Percentiles rank a stretch among this genome's conserved stretches.
Conservation (phyloP, 2,113 vertebrate genomes). For the Pan troglodytes region NHGRI_mPanTro3-v2.1_pri NC_072411.2:123791501-123792000, state of each 20-base stretch:
- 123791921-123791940: background rate
- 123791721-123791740: slow-evolving; percentile 12
- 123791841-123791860: slow-evolving; percentile 26
- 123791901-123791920: background rate
- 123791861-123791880: slow-evolving; percentile 65
- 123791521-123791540: slow-evolving; percentile 5
- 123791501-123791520: background rate
- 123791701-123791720: background rate
- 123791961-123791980: background rate
- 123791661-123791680: background rate
- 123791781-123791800: slow-evolving; percentile 73
- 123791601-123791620: slow-evolving; percentile 28
- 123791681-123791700: slow-evolving; percentile 29
- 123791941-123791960: background rate
- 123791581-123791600: background rate
- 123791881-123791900: slow-evolving; percentile 66
- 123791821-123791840: slow-evolving; percentile 46
- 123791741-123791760: background rate
- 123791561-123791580: slow-evolving; percentile 60
- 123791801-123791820: slow-evolving; percentile 62
- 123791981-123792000: background rate
- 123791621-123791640: background rate
- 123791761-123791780: slow-evolving; percentile 63
- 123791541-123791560: background rate
- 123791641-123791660: background rate